Percentiles rank a stretch among this genome's conserved stretches.
phyloP scores from a whole-genome alignment of 30 jellyfish, hydroid and myxozoan genomes.

The Morbakka virulenta region DNA sequence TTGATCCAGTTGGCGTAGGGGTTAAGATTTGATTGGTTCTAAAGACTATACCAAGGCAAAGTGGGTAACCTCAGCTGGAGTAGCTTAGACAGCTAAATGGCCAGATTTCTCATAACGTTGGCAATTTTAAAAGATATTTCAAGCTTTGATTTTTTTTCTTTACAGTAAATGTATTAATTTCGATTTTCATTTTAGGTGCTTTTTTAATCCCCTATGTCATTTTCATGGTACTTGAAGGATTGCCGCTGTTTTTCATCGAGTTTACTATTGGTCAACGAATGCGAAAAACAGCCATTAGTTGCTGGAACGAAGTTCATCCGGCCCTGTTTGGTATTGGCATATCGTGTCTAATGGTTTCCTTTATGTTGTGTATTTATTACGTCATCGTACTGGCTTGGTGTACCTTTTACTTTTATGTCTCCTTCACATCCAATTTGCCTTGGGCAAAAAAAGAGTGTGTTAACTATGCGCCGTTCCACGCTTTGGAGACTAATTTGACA shows the following conservation, averaged over 20 bases:
- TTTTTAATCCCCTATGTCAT: constrained; percentile 83
- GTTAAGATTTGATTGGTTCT: no score
- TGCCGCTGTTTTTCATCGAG: constrained; percentile 84
- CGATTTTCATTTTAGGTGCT: constrained; percentile 65
- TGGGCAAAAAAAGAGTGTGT: constrained; percentile 81
- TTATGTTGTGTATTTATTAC: constrained; percentile 76
- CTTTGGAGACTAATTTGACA: no score
- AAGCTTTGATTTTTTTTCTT: no score
- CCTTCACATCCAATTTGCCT: constrained; percentile 75
- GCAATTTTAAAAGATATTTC: no score
- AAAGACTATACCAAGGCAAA: no score
- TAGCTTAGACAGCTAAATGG: no score
- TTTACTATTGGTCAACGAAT: constrained; percentile 87
- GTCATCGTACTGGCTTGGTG: constrained; percentile 95
- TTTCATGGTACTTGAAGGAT: constrained; percentile 89
- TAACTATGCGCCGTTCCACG: constrained; percentile 63
- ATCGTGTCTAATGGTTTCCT: constrained; percentile 82
- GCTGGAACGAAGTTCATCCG: constrained; percentile 84
- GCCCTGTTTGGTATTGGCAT: constrained; percentile 85
- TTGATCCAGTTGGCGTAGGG: no score
- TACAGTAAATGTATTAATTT: no score
- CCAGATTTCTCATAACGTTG: no score
- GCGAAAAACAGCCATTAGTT: constrained; percentile 72
- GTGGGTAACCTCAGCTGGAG: no score
- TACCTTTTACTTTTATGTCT: constrained; percentile 68